Conservation (phyloP, 2,113 vertebrate species). For the Pardalotus punctatus region DNA sequence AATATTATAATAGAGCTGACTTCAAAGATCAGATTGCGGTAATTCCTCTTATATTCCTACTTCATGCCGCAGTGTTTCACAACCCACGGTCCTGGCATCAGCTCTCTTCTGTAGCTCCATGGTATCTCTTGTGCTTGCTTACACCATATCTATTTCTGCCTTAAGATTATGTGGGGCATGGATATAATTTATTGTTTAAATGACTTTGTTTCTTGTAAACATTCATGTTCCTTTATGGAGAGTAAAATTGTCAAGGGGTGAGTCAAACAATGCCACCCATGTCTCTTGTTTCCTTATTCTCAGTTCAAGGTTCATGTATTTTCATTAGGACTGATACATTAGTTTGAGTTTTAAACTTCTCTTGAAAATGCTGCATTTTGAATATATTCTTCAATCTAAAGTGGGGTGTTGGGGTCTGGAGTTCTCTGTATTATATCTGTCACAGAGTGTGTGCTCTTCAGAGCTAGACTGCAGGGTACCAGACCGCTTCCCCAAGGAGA, state of each 20-base stretch:
- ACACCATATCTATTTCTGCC: neutral
- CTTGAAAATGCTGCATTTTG: neutral
- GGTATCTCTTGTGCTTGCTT: neutral
- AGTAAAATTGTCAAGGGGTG: neutral
- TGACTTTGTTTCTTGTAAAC: neutral
- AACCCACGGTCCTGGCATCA: neutral
- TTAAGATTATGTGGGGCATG: neutral
- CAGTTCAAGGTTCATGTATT: neutral
- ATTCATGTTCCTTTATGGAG: neutral
- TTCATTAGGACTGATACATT: neutral
- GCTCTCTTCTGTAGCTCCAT: neutral
- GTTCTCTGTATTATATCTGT: neutral
- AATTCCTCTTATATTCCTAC: neutral
- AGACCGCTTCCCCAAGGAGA: constrained; percentile 39
- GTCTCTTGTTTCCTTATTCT: neutral
- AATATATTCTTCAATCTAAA: neutral
- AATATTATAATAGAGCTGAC: neutral
- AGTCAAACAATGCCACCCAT: neutral
- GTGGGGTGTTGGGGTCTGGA: neutral
- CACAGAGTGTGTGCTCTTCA: neutral
- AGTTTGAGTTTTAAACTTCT: neutral
- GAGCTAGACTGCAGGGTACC: neutral
- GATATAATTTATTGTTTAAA: neutral
- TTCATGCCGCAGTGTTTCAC: neutral
- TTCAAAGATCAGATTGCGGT: neutral